Evolutionary conservation across 2,888 invertebrate species (phyloP), one percentile per base, ranked within the genome.

Genomic region (Troides helena): DNA sequence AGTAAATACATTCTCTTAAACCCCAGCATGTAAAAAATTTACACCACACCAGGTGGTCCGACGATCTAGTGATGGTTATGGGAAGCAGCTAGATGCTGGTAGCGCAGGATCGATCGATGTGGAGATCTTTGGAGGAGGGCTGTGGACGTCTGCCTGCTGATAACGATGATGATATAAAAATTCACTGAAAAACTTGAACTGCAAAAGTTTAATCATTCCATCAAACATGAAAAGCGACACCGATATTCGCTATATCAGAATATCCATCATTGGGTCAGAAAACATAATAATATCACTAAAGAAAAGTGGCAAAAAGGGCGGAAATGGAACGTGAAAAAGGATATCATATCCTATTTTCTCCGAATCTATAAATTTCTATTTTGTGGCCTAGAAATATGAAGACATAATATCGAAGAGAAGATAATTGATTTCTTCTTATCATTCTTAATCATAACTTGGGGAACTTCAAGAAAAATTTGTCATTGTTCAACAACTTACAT

Each of bases 301-400:
- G 65, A n/a, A 53, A 53, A 53, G 53, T 53, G 53, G 53, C 53
- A 53, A 53, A 65, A 65, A 43, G 43, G 18, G n/a, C 58, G 65
- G 65, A 65, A 65, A 65, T 65, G 58, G 58, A 30, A 65, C n/a
- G 58, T 58, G 65, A 59, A 46, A 58, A 65, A 43, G 65, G 65
- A 58, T 46, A 65, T 65, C 65, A 65, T 23, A 21, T 46, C 43
- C 57, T 23, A 65, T 65, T 46, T 23, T 59, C 25, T 43, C 57
- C 46, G 50, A 23, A 63, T 30, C 23, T 18, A 21, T 53, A 53
- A 53, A 18, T 53, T 53, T 46, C 46, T 30, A 43, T 25, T 25
- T n/a, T 50, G 10, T 18, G 12, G 17, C 1, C 7, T 62, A 12
- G 50, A 50, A 62, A 53, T 53, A 53, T n/a, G 18, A 53, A n/a